A percentile compares a stretch with the other conserved stretches of the same genome.
These are phyloP conservation scores for Caenorhabditis sp. DNA, from an alignment of 2,888 invertebrate species.

Conservation along the genomic window DNA sequence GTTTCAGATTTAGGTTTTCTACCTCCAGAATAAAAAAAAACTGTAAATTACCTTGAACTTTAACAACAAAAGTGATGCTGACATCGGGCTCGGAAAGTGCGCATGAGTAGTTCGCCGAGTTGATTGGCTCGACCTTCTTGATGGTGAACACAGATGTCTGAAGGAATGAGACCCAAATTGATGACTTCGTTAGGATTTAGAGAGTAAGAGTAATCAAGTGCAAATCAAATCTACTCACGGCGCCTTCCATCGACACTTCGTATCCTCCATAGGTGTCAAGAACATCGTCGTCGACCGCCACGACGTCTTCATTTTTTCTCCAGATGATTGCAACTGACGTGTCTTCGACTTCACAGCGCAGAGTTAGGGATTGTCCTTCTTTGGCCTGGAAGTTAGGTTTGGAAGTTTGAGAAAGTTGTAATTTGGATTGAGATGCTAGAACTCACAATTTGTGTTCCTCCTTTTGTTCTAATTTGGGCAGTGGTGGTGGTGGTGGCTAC, in stretches of 20 bases:
- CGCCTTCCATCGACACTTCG: conserved; percentile 42
- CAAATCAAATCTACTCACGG: conserved; percentile 24
- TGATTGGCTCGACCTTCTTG: conserved; percentile 69
- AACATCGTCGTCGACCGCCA: conserved; percentile 61
- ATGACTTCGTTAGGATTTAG: too few relatives aligned
- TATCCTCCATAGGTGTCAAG: conserved; percentile 51
- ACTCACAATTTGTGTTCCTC: conserved; percentile 53
- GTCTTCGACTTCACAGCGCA: conserved; percentile 49
- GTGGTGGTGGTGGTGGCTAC: neutral
- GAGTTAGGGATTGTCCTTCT: conserved; percentile 45
- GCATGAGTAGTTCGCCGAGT: conserved; percentile 73
- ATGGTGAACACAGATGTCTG: conserved; percentile 75
- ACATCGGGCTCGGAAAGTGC: conserved; percentile 66
- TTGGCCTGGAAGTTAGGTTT: conserved; percentile 30
- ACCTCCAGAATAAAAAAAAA: too few relatives aligned
- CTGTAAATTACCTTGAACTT: conserved; percentile 69
- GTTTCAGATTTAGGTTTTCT: too few relatives aligned
- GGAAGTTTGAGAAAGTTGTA: too few relatives aligned
- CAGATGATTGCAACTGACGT: conserved; percentile 40
- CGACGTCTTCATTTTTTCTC: conserved; percentile 54
- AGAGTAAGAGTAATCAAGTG: neutral
- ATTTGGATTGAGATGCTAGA: neutral
- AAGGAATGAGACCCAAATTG: too few relatives aligned
- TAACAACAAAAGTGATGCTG: conserved; percentile 56
- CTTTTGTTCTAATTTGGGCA: conserved; percentile 57